Base-by-base conservation (phyloP, 2,113 vertebrate genomes). In the Oryzias curvinotus region DNA sequence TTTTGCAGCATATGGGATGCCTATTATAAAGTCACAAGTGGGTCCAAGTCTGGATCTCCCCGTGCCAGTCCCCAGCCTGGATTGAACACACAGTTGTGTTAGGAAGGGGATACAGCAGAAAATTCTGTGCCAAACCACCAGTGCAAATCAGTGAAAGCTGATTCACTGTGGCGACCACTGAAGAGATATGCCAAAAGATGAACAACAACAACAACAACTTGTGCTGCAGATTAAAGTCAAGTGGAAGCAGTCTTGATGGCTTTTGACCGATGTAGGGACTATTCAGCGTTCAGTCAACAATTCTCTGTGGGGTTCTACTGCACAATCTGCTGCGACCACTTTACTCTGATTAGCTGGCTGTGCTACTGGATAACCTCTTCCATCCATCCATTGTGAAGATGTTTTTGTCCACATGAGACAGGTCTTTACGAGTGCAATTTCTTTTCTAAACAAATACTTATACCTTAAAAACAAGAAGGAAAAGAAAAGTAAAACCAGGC, bases 201-300 rank as follows among this genome's bases (percentile, higher is more conserved):
- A 36, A 36, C 10, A 36, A 36, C 6, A 36, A 1, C 3, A 49
- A 57, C 67, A 73, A 74, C 51, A 54, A 23, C 72, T 74, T 46
- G 23, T 16, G 46, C 46, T 52, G 64, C 41, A 65, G 59, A 62
- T 62, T 60, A 79, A 63, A 78, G 71, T 60, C 14, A 43, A 26
- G 14, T 43, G 52, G 7, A 43, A 18, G 54, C 41, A 73, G 75
- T 70, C 28, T 54, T 70, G 68, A 25, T 59, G 43, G 19, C 44
- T 12, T 68, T 56, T 72, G 52, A 79, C 45, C 41, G 73, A 41
- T 82, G 50, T 57, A 25, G 68, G 50, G 36, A 58, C 53, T 62
- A 51, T 23, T 5, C 41, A 23, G 16, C 17, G 52, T 54, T 26
- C 44, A 65, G 36, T 52, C 21, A 83, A 73, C 70, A 77, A 73